Base-by-base conservation (phyloP, 2,113 vertebrate species). In the Platysteira castanea region DNA sequence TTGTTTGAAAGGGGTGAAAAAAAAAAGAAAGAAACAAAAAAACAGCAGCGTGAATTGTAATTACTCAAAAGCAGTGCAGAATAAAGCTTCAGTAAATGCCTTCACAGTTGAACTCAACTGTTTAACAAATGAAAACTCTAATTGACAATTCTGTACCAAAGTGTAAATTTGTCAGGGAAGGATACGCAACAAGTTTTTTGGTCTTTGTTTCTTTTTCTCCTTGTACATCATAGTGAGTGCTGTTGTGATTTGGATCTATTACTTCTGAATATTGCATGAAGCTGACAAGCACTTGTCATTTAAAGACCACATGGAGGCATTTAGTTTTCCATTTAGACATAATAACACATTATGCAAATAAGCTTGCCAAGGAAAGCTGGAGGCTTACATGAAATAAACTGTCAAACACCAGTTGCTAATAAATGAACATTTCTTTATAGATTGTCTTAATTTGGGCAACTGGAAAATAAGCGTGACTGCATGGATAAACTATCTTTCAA, bases 291-390 rank as follows among this genome's bases (percentile, higher is more conserved):
- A 97, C 98, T 98, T 98, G 98, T 98, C 98, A 98, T 98, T 98
- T 98, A 98, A 97, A 98, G 98, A 98, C 98, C 98, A 98, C 98
- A 98, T 98, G 97, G 98, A 98, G 97, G 97, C 98, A 98, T 98
- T 98, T 98, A 98, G 98, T 97, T 98, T 98, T 98, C 98, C 98
- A 98, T 98, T 98, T 98, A 98, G 98, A 98, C 98, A 98, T 98
- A 98, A 98, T 98, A 98, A 98, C 98, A 98, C 98, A 98, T 98
- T 98, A 98, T 98, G 98, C 98, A 98, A 98, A 98, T 98, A 59
- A 98, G 97, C 96, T 97, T 98, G 97, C 97, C 96, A 98, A 98
- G 97, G 95, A 98, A 98, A 97, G 97, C 98, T 98, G 96, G 97
- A 98, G 98, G 97, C 98, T 98, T 97, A 97, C 97, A 98, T 97